Base-by-base conservation (phyloP, 2,888 invertebrate genomes). In the Gortyna flavago region DNA sequence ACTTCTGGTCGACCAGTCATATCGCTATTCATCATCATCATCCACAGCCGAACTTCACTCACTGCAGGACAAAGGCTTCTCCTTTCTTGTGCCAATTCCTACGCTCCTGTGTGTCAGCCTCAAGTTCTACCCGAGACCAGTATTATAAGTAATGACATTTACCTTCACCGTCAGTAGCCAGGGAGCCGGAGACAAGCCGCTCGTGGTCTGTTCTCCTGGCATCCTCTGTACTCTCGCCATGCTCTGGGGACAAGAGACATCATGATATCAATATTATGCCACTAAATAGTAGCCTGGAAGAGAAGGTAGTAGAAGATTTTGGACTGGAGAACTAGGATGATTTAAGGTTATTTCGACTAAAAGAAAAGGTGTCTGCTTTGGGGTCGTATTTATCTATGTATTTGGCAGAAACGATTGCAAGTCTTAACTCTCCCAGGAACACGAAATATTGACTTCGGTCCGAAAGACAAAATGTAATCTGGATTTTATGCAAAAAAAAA, bases 121-220 rank as follows among this genome's bases (percentile, higher is more conserved):
- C 3, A 35, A 4, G 18, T 69, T 54, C 6, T n/a, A 35, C 6
- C 18, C n/a, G 7, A 16, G n/a, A 54, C n/a, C n/a, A 25, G 2
- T 66, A 61, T 25, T 32, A 62, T n/a, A 44, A 29, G 25, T 8
- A 16, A 18, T 62, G 75, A 80, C 88, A 95, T 97, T 97, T 97
- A 98, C 98, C 98, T 97, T 98, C 98, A 91, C 98, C 98, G 94
- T 98, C 98, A 92, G 98, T 98, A 94, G 98, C 98, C 91, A 98
- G 97, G 87, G 98, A 98, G 90, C 98, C 98, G 88, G 97, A 97
- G 89, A 97, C 97, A 93, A 97, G 97, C 96, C 97, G 97, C 93
- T 97, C 97, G 85, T 97, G 97, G 87, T 97, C 95, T 59, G 97
- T 97, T 93, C 97, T 95, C 95, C 97, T 96, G 90, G 97, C 97